Base-by-base conservation (phyloP, 2,888 invertebrate species). In the Myathropa florea region DNA sequence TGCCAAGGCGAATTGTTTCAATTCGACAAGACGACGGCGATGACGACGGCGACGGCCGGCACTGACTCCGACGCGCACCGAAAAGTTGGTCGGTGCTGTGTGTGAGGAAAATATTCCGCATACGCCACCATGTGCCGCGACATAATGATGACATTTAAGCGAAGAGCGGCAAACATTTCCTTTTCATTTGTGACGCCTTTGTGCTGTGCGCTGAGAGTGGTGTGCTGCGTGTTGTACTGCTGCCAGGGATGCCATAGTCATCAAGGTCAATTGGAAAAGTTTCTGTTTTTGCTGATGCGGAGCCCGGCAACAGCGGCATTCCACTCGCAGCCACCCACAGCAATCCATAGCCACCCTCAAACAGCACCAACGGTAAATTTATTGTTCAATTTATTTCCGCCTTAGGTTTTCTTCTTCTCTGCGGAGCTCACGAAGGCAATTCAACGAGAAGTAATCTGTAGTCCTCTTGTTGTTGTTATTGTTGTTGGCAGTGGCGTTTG, bases 231-330 rank as follows among this genome's bases (percentile, higher is more conserved):
- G 59, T 57, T 63, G 36, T 26, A 23, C n/a, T 59, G 36, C 26
- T 21, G 26, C 12, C 57, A 21, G 23, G 21, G 23, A 57, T 21
- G 57, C 76, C 53, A 36, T 61, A 81, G 80, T 77, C 81, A 64
- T 84, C 84, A 84, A 84, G 84, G 84, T 84, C 84, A 76, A 84
- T 84, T 81, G 84, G 71, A 81, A 84, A 84, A 84, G 84, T 84
- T 84, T 84, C 26, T 76, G 61, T 57, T 80, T 80, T 78, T 80
- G 53, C 63, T 64, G 63, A 23, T 60, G 39, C 21, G 64, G 26
- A 26, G 33, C 53, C n/a, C 12, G 46, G 39, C 26, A 60, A 21
- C 24, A 57, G 30, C 39, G 39, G 39, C 39, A 39, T n/a, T 39
- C 39, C 39, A 39, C 39, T 39, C 39, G n/a, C 4, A n/a, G 18